Conservation (phyloP, 2,113 vertebrate species). For the Ptilonorhynchus violaceus region DNA sequence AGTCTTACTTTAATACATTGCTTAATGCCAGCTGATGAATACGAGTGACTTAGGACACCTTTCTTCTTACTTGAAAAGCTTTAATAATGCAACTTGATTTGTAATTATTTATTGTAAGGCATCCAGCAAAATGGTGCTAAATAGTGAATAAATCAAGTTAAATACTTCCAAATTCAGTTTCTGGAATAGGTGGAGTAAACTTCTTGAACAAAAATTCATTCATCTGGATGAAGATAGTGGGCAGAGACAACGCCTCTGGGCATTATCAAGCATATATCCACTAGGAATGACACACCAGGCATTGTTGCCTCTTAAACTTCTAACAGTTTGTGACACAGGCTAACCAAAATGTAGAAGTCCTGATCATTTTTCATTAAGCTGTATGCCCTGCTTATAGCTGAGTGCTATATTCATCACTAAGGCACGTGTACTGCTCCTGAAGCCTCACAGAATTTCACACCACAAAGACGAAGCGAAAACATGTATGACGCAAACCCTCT, state of each 20-base stretch:
- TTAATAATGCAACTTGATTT: not conserved
- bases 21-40: not conserved
- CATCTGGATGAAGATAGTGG: not conserved
- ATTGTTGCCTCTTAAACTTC: not conserved
- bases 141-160: not conserved
- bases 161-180: not conserved
- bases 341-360: not conserved
- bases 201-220: not conserved
- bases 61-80: not conserved
- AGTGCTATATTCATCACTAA: not conserved
- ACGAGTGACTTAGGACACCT: not conserved
- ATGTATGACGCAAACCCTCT: not conserved
- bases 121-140: not conserved
- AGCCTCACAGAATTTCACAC: not conserved
- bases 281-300: not conserved
- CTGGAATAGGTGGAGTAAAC: not conserved
- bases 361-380: not conserved
- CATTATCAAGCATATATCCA: not conserved
- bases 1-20: not conserved
- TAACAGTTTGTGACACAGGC: not conserved
- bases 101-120: not conserved
- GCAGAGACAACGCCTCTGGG: not conserved
- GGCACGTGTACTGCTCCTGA: accelerated
- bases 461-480: not conserved
- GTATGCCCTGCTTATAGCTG: too few relatives aligned